phyloP scores from a whole-genome alignment of 2,888 invertebrate species.

The Archips xylosteana region DNA sequence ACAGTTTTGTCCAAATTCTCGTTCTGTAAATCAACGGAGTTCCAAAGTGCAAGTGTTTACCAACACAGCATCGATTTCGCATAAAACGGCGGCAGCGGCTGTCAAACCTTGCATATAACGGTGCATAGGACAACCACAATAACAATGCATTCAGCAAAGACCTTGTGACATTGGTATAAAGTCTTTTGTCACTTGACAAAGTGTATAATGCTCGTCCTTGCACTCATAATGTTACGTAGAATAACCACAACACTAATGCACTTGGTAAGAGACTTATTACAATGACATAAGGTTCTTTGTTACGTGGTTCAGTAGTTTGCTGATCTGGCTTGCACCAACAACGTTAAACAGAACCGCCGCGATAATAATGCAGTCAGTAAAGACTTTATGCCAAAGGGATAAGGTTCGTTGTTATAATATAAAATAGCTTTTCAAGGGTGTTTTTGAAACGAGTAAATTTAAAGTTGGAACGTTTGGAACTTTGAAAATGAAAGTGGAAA shows the following conservation, averaged over 20 bases:
- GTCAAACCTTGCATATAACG: conserved; percentile 19
- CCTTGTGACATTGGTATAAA: not conserved
- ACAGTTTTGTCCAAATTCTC: no score
- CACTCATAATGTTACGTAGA: not conserved
- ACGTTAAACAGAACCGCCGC: no score
- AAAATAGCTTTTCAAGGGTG: not conserved
- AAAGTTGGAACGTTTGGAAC: not conserved
- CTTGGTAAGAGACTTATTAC: not conserved
- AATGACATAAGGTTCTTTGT: not conserved
- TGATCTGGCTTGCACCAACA: not conserved
- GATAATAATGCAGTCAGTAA: no score
- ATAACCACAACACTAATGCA: not conserved
- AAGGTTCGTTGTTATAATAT: no score
- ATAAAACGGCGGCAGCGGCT: conserved; percentile 67
- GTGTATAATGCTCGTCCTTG: not conserved
- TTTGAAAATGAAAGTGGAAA: not conserved
- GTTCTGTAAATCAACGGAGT: no score
- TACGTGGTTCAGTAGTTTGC: not conserved
- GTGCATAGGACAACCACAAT: not conserved
- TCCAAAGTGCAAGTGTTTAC: conserved; percentile 76
- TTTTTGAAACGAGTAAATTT: not conserved
- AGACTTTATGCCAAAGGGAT: no score
- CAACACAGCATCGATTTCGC: conserved; percentile 85
- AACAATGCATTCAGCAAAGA: not conserved
- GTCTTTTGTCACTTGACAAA: not conserved